Evolutionary conservation across 2,888 invertebrate species (phyloP), one percentile per base, ranked within the genome.

Genomic region (Platypus cylindrus): DNA sequence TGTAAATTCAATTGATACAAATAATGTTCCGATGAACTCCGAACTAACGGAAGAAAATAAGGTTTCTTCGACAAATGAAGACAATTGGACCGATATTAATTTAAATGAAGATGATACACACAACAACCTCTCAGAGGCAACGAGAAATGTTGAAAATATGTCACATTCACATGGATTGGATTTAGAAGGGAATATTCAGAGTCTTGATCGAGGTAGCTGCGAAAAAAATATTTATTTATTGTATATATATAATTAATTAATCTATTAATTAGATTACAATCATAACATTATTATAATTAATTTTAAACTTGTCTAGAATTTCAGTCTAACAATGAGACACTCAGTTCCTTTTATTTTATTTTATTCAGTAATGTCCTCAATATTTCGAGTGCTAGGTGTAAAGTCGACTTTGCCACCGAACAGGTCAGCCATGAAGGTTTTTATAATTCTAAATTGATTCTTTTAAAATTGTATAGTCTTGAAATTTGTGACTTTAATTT

Each of bases 51-150:
- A 80, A 44, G 81, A 81, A 52, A 79, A 78, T 49, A 80, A 79
- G 56, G 74, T 71, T 12, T n/a, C 28, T 14, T 22, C 37, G 18
- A 69, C 68, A 41, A 74, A 73, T 44, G 89, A 89, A 52, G 89
- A 89, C 52, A 86, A 84, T 30, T 90, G 90, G 90, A 89, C 89
- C 1, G 89, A 90, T 54, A 89, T 90, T 24, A 90, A 89, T 59
- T 65, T 90, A 31, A 89, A 90, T 54, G 89, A 90, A 56, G 89
- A 87, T 39, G 41, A 41, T 17, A 14, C 36, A 13, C 30, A 34
- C 7, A 73, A 73, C 1, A 71, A 71, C 40, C 53, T 63, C 14
- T 57, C 64, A 17, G 65, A 66, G 42, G 71, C 70, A 45, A 59
- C 65, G 16, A 58, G 70, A 41, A 72, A 72, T 45, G 71, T 54